These are phyloP conservation scores for Ptilorrhoa leucosticta DNA, from an alignment of 2,113 vertebrate genomes.

Conservation along the genomic window DNA sequence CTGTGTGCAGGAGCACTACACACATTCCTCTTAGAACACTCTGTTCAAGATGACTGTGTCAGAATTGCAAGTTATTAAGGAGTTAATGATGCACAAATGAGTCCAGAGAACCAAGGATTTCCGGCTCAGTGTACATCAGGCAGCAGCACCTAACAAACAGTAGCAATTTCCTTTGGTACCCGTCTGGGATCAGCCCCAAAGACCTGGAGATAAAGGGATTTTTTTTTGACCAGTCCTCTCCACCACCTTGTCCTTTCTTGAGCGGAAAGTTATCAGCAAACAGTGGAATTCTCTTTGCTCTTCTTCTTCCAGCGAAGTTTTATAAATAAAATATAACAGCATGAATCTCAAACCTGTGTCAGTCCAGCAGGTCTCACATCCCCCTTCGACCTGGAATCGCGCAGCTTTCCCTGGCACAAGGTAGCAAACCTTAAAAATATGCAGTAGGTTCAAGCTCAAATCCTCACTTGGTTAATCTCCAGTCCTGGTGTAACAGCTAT, in stretches of 20 bases:
- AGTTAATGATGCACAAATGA: background rate
- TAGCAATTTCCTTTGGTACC: background rate
- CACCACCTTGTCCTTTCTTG: background rate
- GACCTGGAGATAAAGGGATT: background rate
- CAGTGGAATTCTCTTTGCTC: background rate
- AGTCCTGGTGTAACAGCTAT: background rate
- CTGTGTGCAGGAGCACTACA: background rate
- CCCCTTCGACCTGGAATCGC: background rate
- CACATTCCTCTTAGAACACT: background rate
- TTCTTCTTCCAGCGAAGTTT: background rate
- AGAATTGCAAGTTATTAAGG: background rate
- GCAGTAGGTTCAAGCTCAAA: rapidly evolving
- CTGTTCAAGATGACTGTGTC: background rate
- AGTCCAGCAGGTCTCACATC: background rate
- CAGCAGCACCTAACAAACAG: background rate
- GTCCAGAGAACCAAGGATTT: background rate
- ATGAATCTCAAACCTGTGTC: background rate
- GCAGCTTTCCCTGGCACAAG: background rate
- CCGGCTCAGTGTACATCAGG: background rate
- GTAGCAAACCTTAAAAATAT: background rate
- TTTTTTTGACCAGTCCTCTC: background rate
- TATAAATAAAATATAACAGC: background rate
- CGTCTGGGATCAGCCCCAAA: background rate
- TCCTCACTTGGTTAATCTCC: background rate
- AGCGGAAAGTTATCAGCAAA: background rate